Evolutionary conservation across 1,140 invertebrate species (phyloP), one percentile per base, ranked within the genome.

Genomic region (Ceratosolen solmsi): DNA sequence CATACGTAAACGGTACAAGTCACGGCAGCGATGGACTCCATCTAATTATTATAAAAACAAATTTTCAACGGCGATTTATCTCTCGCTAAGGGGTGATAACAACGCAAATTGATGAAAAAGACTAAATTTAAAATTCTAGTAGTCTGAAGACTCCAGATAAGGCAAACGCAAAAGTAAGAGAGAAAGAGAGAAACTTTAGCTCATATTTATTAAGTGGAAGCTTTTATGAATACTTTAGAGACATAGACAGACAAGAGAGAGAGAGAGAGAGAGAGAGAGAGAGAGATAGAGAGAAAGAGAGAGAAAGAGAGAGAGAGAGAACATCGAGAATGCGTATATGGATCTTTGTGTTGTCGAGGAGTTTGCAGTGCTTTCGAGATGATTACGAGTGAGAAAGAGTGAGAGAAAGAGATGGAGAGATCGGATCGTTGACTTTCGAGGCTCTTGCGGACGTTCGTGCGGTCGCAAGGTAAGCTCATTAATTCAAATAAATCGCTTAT

Each of bases 401-500:
- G 65, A 63, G 71, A 80, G 46, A 68, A 20, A 5, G 33, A 65
- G 54, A 46, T 41, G 46, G 63, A 41, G 54, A 88, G 88, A 89
- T 88, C 86, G 82, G 85, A 89, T 89, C 87, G 84, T 85, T 85
- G 86, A 88, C 84, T 89, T 89, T 86, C 79, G 83, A 78, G 56
- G 51, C 54, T 73, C 49, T 72, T 73, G 65, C 33, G 73, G 51
- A 41, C 46, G 68, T 25, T 60, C 13, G 25, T 33, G 72, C 58
- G 83, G 82, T 84, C 83, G 72, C 85, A 85, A 84, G 85, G 84
- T 87, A 85, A 88, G 87, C 88, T 89, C 89, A 89, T 89, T 90
- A 90, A 90, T 89, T 89, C 88, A 89, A 89, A 89, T 89, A 89
- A 89, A 90, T 89, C 87, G 88, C 83, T 89, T 89, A 89, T 89